Percentiles rank a stretch among this genome's conserved stretches.
Evolutionary conservation across 2,797 vertebrate species (phyloP).

Genomic region (Leptoclinus maculatus): DNA sequence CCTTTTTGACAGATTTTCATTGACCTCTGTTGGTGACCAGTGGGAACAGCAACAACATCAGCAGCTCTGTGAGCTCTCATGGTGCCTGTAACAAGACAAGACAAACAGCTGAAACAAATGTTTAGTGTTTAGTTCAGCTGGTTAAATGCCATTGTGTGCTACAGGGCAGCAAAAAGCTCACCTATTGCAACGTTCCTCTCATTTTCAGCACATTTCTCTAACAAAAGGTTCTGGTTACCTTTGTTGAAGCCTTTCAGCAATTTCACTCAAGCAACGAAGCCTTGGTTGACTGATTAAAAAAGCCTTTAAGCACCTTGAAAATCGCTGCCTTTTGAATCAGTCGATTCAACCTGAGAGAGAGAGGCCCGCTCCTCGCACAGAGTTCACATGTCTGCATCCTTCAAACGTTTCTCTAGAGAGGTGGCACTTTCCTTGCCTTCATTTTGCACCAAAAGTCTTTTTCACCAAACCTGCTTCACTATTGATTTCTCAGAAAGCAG

Average conservation of each 20-base stretch:
- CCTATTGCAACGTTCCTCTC: not conserved
- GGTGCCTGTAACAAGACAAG: not conserved
- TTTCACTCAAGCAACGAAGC: not conserved
- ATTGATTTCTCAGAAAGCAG: not conserved
- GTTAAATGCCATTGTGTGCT: not conserved
- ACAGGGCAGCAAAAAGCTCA: not conserved
- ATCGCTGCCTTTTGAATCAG: constrained; percentile 29
- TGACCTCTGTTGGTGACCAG: constrained; percentile 31
- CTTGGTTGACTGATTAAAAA: constrained; percentile 4
- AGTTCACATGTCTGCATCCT: not conserved
- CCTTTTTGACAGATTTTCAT: not conserved
- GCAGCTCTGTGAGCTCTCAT: not conserved
- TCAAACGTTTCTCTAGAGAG: not conserved
- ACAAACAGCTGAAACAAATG: not conserved
- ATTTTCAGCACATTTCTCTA: not conserved
- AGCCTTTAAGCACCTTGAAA: constrained; percentile 16
- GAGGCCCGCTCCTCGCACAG: not conserved
- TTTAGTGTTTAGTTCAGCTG: not conserved
- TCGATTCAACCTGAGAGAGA: constrained; percentile 5
- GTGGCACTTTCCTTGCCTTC: not conserved
- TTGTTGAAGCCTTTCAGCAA: not conserved
- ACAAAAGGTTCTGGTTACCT: not conserved
- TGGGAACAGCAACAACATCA: constrained; percentile 17
- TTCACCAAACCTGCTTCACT: constrained; percentile 3
- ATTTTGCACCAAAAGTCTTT: not conserved